phyloP scores from a whole-genome alignment of 2,888 invertebrate genomes.

The Craniophora ligustri region DNA sequence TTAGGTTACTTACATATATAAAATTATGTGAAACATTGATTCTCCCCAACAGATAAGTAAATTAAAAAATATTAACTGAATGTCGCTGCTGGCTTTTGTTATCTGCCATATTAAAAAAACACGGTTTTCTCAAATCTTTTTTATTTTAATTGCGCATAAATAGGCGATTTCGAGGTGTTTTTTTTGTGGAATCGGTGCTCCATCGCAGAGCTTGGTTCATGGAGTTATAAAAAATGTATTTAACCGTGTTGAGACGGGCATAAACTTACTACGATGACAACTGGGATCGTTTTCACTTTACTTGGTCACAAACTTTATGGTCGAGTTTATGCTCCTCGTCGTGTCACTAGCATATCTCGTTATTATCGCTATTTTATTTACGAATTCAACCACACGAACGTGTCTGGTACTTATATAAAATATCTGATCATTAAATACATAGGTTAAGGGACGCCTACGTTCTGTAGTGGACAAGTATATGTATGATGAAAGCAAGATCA shows the following conservation, averaged over 20 bases:
- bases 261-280: constrained; percentile 80
- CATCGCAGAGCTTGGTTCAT: constrained; percentile 47
- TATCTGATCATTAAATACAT: constrained; percentile 18
- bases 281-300: constrained; percentile 76
- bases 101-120: constrained; percentile 51
- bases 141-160: constrained; percentile 50
- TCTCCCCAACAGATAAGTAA: constrained; percentile 65
- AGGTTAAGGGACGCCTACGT: too few species aligned
- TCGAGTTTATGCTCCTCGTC: constrained; percentile 50
- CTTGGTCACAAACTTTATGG: constrained; percentile 72
- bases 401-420: constrained; percentile 13
- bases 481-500: too few species aligned
- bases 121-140: constrained; percentile 44
- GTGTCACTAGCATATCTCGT: constrained; percentile 44
- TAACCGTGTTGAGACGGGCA: constrained; percentile 66
- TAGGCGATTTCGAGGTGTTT: constrained; percentile 52
- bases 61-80: constrained; percentile 60
- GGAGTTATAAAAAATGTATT: constrained; percentile 72
- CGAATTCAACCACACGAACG: constrained; percentile 29
- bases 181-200: constrained; percentile 59
- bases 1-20: constrained; percentile 78
- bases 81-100: constrained; percentile 53
- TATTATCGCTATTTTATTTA: constrained; percentile 62
- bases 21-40: constrained; percentile 81
- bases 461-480: too few species aligned